Conservation (phyloP, 2,113 vertebrate species). For the Synchiropus splendidus region DNA sequence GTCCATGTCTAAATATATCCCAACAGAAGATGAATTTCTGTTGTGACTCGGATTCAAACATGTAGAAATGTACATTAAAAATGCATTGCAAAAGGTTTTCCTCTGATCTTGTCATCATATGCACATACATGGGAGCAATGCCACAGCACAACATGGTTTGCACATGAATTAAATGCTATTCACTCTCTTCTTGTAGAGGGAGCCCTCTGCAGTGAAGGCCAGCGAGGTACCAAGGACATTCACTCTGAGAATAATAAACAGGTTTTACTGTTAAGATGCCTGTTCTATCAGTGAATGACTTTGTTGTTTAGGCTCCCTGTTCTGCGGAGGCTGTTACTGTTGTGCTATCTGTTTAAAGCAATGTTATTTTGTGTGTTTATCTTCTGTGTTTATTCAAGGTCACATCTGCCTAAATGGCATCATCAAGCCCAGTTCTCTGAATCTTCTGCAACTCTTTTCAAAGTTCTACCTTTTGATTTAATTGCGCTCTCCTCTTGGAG, state of each 20-base stretch:
- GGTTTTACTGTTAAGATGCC: not conserved
- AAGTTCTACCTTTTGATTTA: constrained; percentile 33
- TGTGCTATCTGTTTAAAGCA: constrained; percentile 7
- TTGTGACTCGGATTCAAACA: no score
- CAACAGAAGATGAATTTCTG: no score
- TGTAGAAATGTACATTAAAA: no score
- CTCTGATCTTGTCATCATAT: no score
- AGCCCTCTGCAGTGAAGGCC: constrained; percentile 36
- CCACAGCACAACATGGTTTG: no score
- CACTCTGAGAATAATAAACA: constrained; percentile 56
- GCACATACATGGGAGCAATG: no score
- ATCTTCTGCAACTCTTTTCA: constrained; percentile 9
- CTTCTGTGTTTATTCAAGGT: constrained; percentile 45
- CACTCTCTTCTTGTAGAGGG: constrained; percentile 54
- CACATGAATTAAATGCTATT: constrained; percentile 30
- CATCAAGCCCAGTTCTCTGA: constrained; percentile 35
- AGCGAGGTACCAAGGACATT: constrained; percentile 51
- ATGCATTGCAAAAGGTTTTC: no score
- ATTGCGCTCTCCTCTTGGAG: constrained; percentile 40
- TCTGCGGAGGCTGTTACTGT: constrained; percentile 15
- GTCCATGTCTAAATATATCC: no score
- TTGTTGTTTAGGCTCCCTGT: constrained; percentile 4
- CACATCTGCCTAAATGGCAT: constrained; percentile 25
- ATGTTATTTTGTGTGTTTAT: constrained; percentile 22
- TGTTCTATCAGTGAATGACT: constrained; percentile 20